These are phyloP conservation scores for Pocota personata DNA, from an alignment of 2,888 invertebrate species.

Conservation along the genomic window DNA sequence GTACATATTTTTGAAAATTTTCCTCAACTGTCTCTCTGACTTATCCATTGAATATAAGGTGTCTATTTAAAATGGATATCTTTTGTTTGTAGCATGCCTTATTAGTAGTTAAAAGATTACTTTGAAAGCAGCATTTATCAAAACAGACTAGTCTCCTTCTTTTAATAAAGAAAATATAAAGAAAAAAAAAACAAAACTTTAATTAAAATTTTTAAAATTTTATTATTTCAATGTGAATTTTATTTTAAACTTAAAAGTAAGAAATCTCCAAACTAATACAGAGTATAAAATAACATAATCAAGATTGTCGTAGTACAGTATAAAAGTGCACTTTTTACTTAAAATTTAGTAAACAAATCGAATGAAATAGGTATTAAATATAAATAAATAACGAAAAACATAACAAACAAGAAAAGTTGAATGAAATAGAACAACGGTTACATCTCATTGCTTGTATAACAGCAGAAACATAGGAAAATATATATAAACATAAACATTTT, in stretches of 20 bases:
- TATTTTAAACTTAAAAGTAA: conserved; percentile 9
- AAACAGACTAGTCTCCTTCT: no score
- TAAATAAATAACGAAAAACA: not conserved
- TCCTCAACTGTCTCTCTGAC: not conserved
- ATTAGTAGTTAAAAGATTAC: conserved; percentile 6
- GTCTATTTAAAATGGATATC: not conserved
- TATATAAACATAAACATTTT: not conserved
- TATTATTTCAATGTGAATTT: not conserved
- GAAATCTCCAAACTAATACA: conserved; percentile 23
- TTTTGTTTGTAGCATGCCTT: conserved; percentile 17
- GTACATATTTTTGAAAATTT: not conserved
- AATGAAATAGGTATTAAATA: conserved; percentile 29
- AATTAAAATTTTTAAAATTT: no score
- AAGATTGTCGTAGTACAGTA: conserved; percentile 57
- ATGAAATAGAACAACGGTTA: conserved; percentile 19
- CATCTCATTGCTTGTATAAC: not conserved
- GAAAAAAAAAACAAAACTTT: no score
- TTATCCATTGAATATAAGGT: not conserved
- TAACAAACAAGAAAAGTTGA: not conserved
- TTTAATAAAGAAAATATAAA: not conserved
- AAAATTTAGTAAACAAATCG: conserved; percentile 45
- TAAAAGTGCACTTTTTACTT: conserved; percentile 69
- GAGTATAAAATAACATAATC: conserved; percentile 50
- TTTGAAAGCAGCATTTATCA: not conserved
- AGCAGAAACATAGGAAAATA: conserved; percentile 9